A percentile compares a stretch with the other conserved stretches of the same genome.
Evolutionary conservation across 2,113 vertebrate genomes (phyloP).

Genomic region (Semnopithecus entellus): DNA sequence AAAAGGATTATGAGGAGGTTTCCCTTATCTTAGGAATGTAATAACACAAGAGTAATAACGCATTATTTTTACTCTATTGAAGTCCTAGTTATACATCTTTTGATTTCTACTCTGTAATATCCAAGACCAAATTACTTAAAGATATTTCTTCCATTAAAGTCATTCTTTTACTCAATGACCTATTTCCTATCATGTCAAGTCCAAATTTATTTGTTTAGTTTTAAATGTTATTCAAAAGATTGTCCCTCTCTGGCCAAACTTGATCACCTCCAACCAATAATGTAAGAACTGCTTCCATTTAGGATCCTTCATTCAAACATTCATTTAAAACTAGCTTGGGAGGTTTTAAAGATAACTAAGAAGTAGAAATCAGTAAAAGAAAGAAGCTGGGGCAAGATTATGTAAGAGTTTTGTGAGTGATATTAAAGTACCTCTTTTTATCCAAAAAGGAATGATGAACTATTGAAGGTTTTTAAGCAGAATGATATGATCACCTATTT

Average conservation of each 20-base stretch:
- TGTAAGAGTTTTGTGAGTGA: background rate
- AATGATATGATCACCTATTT: background rate
- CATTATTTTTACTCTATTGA: background rate
- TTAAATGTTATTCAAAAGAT: constrained; percentile 12
- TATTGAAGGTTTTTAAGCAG: background rate
- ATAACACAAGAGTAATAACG: background rate
- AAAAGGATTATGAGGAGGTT: background rate
- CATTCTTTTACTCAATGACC: background rate
- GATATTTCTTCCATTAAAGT: background rate
- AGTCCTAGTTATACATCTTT: background rate
- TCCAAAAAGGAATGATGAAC: constrained; percentile 27
- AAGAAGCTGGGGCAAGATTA: constrained; percentile 29
- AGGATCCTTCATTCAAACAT: background rate
- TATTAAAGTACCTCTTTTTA: constrained; percentile 16
- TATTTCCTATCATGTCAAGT: background rate
- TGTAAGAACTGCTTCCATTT: background rate
- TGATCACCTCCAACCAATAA: background rate
- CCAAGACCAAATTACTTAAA: background rate
- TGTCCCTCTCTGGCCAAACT: background rate
- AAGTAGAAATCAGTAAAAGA: constrained; percentile 19
- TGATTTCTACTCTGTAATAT: background rate
- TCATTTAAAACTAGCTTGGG: background rate
- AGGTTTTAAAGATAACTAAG: background rate
- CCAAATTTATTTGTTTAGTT: constrained; percentile 22
- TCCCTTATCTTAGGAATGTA: background rate